Conservation (phyloP, 2,888 invertebrate species). For the Brachypterus glaber region DNA sequence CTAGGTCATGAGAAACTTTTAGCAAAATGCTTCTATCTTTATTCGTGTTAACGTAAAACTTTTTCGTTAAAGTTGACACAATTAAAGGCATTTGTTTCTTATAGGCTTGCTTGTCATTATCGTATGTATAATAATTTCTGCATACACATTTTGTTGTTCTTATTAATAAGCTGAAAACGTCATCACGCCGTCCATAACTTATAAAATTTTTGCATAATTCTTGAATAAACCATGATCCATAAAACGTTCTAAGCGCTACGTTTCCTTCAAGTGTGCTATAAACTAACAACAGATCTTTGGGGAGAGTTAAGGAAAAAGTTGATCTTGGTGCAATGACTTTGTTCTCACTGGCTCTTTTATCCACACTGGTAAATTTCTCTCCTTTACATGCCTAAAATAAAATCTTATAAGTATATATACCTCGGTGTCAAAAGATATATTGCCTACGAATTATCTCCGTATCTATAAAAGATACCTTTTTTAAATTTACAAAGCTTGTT, state of each 20-base stretch:
- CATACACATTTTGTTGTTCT: slow-evolving; percentile 34
- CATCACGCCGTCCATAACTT: slow-evolving; percentile 32
- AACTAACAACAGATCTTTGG: too few species aligned
- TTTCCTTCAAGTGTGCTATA: too few species aligned
- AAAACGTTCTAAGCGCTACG: slow-evolving; percentile 24
- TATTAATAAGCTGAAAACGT: slow-evolving; percentile 32
- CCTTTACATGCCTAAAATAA: too few species aligned
- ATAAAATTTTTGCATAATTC: slow-evolving; percentile 34
- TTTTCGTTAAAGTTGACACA: slow-evolving; percentile 32
- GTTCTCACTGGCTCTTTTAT: too few species aligned
- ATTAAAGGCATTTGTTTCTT: slow-evolving; percentile 34
- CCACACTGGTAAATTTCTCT: too few species aligned
- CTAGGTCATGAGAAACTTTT: slow-evolving; percentile 13
- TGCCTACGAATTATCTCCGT: too few species aligned
- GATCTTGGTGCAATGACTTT: too few species aligned
- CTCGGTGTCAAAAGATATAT: too few species aligned
- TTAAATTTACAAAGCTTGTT: too few species aligned
- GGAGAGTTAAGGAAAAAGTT: too few species aligned
- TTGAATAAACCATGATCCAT: slow-evolving; percentile 37
- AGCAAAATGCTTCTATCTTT: slow-evolving; percentile 28
- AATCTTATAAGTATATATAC: too few species aligned
- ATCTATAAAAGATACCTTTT: too few species aligned
- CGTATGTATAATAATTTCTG: slow-evolving; percentile 24
- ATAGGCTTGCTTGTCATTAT: slow-evolving; percentile 8
- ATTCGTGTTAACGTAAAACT: slow-evolving; percentile 32